Evolutionary conservation across 2,113 vertebrate genomes (phyloP).

Genomic region (Dipodomys ordii): DNA sequence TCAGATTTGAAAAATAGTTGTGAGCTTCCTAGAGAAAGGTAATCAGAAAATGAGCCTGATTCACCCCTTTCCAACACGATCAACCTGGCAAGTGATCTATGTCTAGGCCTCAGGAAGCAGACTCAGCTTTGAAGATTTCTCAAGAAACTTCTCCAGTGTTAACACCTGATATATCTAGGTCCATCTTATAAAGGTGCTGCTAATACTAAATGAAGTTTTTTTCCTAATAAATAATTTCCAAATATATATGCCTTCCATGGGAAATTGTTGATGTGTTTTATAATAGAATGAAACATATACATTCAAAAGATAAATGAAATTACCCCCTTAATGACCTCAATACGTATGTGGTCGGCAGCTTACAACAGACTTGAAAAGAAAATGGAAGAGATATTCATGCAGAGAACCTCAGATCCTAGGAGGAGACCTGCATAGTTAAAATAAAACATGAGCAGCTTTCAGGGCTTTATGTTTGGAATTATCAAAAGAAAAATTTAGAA

Average conservation of each 20-base stretch:
- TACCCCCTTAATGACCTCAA: neutral
- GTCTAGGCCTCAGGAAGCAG: neutral
- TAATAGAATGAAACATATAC: neutral
- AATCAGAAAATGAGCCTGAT: neutral
- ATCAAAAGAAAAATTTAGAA: neutral
- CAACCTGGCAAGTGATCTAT: neutral
- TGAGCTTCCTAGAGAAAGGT: neutral
- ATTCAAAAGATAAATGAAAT: conserved; percentile 23
- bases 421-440: neutral
- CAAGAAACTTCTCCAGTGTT: neutral
- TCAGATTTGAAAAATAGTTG: neutral
- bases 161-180: neutral
- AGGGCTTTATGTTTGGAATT: neutral
- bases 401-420: neutral
- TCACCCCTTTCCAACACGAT: neutral
- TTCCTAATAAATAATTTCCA: neutral
- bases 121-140: neutral
- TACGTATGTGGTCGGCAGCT: conserved; percentile 3
- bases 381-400: neutral
- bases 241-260: neutral
- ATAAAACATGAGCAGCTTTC: neutral
- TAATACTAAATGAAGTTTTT: neutral
- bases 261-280: neutral
- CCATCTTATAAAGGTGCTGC: neutral
- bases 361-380: neutral